These are phyloP conservation scores for Pampus argenteus DNA, from an alignment of 2,797 vertebrate species.

Conservation along the genomic window DNA sequence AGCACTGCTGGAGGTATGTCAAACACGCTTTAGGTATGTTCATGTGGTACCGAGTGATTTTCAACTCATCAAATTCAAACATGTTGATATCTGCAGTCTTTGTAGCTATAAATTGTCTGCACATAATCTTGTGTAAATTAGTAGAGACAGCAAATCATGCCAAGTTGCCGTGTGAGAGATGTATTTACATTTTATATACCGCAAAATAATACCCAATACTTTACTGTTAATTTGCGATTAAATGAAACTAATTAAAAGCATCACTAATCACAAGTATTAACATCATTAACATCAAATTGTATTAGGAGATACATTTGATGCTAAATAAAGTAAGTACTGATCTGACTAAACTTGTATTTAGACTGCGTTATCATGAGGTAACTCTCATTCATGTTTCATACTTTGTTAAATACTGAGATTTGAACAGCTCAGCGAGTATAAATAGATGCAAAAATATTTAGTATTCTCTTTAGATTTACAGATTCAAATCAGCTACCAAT, in stretches of 20 bases:
- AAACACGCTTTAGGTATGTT: slow-evolving; percentile 42
- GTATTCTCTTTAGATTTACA: slow-evolving; percentile 43
- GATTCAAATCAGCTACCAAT: slow-evolving; percentile 57
- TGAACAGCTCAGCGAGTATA: slow-evolving; percentile 38
- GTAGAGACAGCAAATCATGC: slow-evolving; percentile 20
- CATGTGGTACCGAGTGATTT: slow-evolving; percentile 38
- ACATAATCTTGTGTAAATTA: slow-evolving; percentile 28
- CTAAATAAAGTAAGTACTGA: slow-evolving; percentile 50
- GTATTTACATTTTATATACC: slow-evolving; percentile 35
- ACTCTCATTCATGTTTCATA: slow-evolving; percentile 45
- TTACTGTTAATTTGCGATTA: slow-evolving; percentile 46
- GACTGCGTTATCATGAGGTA: slow-evolving; percentile 27
- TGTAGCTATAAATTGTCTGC: slow-evolving; percentile 12
- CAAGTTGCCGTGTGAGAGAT: slow-evolving; percentile 6
- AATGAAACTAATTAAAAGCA: slow-evolving; percentile 58
- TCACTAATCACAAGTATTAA: slow-evolving; percentile 50
- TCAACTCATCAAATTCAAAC: slow-evolving; percentile 43
- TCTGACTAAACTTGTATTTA: slow-evolving; percentile 38
- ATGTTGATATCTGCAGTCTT: slow-evolving; percentile 23
- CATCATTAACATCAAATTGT: slow-evolving; percentile 52
- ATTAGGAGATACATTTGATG: slow-evolving; percentile 45
- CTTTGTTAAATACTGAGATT: slow-evolving; percentile 30
- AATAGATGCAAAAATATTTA: slow-evolving; percentile 48
- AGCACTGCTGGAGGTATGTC: slow-evolving; percentile 56
- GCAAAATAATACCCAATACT: slow-evolving; percentile 30